Evolutionary conservation across 2,888 invertebrate species (phyloP), one percentile per base, ranked within the genome.

Genomic region (Arenicola marina): DNA sequence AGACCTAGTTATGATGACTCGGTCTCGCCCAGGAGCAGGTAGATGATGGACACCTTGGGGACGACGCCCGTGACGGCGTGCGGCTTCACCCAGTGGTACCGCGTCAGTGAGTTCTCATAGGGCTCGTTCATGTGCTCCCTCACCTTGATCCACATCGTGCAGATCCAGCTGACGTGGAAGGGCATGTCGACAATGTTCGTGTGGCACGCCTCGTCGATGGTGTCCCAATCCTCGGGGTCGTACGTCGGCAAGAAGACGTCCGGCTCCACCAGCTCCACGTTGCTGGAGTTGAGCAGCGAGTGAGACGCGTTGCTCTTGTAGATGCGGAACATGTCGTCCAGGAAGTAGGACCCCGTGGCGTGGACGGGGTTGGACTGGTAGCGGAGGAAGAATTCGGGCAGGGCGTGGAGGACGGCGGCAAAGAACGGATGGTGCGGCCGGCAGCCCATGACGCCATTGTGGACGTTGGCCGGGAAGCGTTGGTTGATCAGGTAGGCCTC

Each of bases 361-460:
- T 24, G 48, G 7, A 7, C 7, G 26, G 48, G 15, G 26, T 48
- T 24, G 24, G 18, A 7, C n/a, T 7, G 15, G 24, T n/a, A 48
- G 7, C 48, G 15, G 11, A 24, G 7, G 18, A 48, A 21, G 33
- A 31, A 31, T 11, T 28, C 33, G 15, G 29, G 53, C 15, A 69
- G 59, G 34, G 56, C 28, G 2, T 31, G n/a, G 33, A 68, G 62
- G 31, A 69, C 44, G 0, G 32, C 18, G 2, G 48, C 29, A 33
- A 64, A 66, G 53, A 69, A 69, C n/a, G 59, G 51, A 44, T 69
- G 69, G 15, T 43, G 31, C 11, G 60, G 55, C 11, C 59, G 31
- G 33, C 63, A 68, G 7, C 64, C 68, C 68, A 69, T 69, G 26
- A 69, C 45, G 18, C 68, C 69, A 60, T 69, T 69, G 11, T 64